Conservation (phyloP, 1,140 invertebrate genomes). For the Bacillus rossius region DNA sequence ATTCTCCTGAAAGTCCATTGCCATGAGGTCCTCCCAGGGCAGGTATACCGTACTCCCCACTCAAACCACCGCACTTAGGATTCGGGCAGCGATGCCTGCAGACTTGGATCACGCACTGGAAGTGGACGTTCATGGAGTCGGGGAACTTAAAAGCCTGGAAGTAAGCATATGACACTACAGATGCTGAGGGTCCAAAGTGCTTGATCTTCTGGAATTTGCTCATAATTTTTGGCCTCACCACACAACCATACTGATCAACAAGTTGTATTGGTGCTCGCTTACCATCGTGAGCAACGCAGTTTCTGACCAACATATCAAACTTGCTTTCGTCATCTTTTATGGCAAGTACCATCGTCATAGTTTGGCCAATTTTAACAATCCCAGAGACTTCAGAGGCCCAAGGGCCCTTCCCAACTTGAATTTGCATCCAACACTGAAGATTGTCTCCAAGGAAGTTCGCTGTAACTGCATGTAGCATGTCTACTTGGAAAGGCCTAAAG, state of each 20-base stretch:
- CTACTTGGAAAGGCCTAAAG: conserved; percentile 89
- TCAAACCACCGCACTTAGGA: conserved; percentile 70
- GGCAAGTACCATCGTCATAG: conserved; percentile 93
- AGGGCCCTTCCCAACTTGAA: conserved; percentile 85
- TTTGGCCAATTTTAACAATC: conserved; percentile 92
- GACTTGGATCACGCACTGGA: conserved; percentile 94
- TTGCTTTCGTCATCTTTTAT: conserved; percentile 95
- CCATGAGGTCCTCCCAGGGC: conserved; percentile 45
- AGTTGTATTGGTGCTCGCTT: conserved; percentile 88
- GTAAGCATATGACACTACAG: conserved; percentile 90
- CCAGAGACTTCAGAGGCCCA: conserved; percentile 93
- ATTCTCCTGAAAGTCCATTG: conserved; percentile 42
- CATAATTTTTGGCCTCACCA: conserved; percentile 91
- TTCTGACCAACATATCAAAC: conserved; percentile 91
- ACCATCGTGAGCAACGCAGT: conserved; percentile 91
- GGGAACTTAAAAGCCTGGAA: conserved; percentile 97
- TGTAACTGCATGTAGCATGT: conserved; percentile 89
- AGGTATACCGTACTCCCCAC: conserved; percentile 62
- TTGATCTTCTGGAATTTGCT: conserved; percentile 91
- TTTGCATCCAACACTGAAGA: conserved; percentile 94
- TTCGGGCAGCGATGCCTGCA: conserved; percentile 91
- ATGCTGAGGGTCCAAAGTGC: conserved; percentile 90
- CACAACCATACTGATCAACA: conserved; percentile 88
- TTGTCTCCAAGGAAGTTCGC: conserved; percentile 94
- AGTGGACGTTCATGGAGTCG: conserved; percentile 95